phyloP scores from a whole-genome alignment of 2,113 vertebrate species.

The Ovis aries region DNA sequence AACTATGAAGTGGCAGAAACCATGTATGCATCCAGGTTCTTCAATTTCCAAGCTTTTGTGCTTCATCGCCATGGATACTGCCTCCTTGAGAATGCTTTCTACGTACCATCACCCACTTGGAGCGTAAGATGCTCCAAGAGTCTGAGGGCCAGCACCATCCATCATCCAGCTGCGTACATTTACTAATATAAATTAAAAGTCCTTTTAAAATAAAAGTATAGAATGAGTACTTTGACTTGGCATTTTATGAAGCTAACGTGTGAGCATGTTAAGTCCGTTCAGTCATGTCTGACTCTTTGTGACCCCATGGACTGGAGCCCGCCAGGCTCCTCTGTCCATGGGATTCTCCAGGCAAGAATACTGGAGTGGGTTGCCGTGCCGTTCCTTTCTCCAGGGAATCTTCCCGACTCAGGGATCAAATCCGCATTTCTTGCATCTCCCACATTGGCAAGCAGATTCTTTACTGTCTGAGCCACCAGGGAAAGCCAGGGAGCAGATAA shows the following conservation, averaged over 20 bases:
- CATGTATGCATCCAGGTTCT: neutral
- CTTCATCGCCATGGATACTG: accelerated
- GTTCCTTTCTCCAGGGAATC: neutral
- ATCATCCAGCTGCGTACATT: neutral
- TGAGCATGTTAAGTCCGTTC: neutral
- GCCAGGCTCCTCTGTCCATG: neutral
- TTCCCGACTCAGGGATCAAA: neutral
- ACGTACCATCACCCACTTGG: accelerated
- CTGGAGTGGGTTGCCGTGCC: neutral
- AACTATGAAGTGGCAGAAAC: neutral
- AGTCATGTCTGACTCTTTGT: neutral
- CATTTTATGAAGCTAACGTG: neutral
- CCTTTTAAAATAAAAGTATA: neutral
- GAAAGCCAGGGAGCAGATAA: neutral
- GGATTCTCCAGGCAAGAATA: neutral
- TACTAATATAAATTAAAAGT: neutral
- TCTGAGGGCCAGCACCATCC: neutral
- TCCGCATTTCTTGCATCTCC: accelerated
- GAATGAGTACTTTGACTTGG: neutral
- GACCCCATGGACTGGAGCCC: neutral
- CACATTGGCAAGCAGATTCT: neutral
- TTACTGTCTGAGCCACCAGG: neutral
- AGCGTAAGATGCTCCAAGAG: neutral
- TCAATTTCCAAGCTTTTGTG: neutral
- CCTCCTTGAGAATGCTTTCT: neutral